phyloP scores from a whole-genome alignment of 1,140 invertebrate species.

The Ladona fulva region DNA sequence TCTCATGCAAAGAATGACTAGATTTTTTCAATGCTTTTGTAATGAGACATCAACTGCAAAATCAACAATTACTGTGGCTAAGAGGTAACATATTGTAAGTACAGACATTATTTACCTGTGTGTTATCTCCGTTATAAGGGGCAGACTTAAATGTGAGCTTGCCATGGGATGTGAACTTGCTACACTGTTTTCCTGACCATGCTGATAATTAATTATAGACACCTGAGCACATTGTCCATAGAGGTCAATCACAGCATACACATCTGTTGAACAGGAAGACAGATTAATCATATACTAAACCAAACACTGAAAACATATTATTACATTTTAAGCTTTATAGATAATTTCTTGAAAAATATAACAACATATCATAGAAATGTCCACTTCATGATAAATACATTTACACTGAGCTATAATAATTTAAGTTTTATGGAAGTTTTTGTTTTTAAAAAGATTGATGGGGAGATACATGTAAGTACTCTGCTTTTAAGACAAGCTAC shows the following conservation, averaged over 20 bases:
- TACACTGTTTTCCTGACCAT: slow-evolving; percentile 20
- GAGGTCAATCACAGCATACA: slow-evolving; percentile 90
- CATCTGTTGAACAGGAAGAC: slow-evolving; percentile 37
- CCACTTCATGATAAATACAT: too few relatives aligned
- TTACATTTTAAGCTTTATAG: not conserved
- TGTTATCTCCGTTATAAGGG: slow-evolving; percentile 24
- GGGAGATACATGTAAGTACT: too few relatives aligned
- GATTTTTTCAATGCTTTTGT: too few relatives aligned
- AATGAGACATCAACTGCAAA: too few relatives aligned
- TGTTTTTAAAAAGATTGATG: too few relatives aligned
- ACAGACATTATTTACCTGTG: slow-evolving; percentile 31
- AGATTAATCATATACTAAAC: not conserved
- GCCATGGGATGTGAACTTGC: slow-evolving; percentile 24
- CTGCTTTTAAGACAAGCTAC: too few relatives aligned
- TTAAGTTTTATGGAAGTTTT: too few relatives aligned
- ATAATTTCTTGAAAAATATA: too few relatives aligned
- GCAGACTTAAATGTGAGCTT: slow-evolving; percentile 21
- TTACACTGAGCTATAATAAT: too few relatives aligned
- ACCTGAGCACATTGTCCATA: slow-evolving; percentile 93
- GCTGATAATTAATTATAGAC: slow-evolving; percentile 35
- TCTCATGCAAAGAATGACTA: too few relatives aligned
- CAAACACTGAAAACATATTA: not conserved
- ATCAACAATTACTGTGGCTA: not conserved
- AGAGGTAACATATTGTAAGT: slow-evolving; percentile 10
- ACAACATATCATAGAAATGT: too few relatives aligned